phyloP scores from a whole-genome alignment of 2,888 invertebrate genomes.

The Spodoptera littoralis region DNA sequence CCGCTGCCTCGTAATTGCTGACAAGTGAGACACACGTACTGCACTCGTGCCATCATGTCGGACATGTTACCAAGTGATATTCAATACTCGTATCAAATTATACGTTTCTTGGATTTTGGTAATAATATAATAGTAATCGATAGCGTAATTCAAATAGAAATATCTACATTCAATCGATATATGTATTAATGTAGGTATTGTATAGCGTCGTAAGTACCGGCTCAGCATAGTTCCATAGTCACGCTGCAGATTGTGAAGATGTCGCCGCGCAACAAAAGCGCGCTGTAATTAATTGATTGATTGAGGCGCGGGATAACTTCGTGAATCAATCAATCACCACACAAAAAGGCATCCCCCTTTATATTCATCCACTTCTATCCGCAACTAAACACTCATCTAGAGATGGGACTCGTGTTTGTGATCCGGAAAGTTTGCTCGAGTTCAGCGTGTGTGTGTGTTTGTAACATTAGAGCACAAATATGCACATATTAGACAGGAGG shows the following conservation, averaged over 20 bases:
- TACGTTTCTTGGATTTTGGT: too few relatives aligned
- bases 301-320: conserved; percentile 21
- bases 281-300: conserved; percentile 22
- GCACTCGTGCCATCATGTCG: too few relatives aligned
- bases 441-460: conserved; percentile 26
- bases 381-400: conserved; percentile 18
- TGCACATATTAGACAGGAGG: conserved; percentile 25
- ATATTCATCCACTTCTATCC: background rate
- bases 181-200: too few relatives aligned
- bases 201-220: too few relatives aligned
- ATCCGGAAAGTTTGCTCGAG: conserved; percentile 14
- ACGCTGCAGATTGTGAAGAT: background rate
- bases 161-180: too few relatives aligned
- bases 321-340: conserved; percentile 1
- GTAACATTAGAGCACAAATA: conserved; percentile 36
- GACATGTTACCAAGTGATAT: too few relatives aligned
- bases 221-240: too few relatives aligned
- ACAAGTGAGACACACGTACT: too few relatives aligned
- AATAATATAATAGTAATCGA: too few relatives aligned
- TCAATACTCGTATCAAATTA: too few relatives aligned
- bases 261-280: conserved; percentile 8
- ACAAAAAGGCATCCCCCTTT: too few relatives aligned
- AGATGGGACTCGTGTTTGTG: conserved; percentile 26
- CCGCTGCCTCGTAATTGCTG: background rate
- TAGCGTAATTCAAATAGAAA: too few relatives aligned